phyloP scores from a whole-genome alignment of 2,888 invertebrate genomes.

The Drosophila lutescens region DNA sequence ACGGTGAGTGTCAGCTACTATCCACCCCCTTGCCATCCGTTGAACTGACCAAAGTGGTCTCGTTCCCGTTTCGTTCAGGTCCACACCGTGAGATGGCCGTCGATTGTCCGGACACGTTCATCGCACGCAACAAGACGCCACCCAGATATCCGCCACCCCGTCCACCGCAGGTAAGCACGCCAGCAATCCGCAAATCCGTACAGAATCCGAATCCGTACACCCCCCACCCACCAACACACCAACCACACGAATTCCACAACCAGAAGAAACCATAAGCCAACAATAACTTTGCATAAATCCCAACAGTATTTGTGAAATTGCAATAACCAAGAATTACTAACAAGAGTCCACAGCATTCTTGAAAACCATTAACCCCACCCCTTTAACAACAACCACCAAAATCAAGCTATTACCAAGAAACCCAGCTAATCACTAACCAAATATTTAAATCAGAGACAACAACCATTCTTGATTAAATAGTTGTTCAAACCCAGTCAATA shows the following conservation, averaged over 20 bases:
- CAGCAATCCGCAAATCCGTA: neutral
- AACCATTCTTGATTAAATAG: neutral
- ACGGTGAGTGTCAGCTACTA: slow-evolving; percentile 84
- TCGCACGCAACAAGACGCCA: slow-evolving; percentile 95
- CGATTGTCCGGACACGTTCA: slow-evolving; percentile 97
- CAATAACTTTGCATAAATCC: slow-evolving; percentile 1
- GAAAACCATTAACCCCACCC: neutral
- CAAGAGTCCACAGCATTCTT: neutral
- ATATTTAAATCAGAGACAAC: neutral
- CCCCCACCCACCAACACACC: neutral
- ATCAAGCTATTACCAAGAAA: too few species aligned
- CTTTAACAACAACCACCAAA: neutral
- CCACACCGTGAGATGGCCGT: slow-evolving; percentile 99
- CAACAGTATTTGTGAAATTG: neutral
- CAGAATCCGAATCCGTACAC: slow-evolving; percentile 4
- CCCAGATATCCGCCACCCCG: slow-evolving; percentile 95
- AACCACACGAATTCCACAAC: neutral
- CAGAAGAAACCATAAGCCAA: neutral
- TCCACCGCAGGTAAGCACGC: slow-evolving; percentile 87
- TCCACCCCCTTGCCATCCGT: too few species aligned
- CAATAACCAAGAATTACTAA: neutral
- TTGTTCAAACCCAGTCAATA: too few species aligned
- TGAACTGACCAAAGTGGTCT: too few species aligned
- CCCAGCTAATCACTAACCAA: too few species aligned
- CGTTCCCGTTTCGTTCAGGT: slow-evolving; percentile 85